A percentile compares a stretch with the other conserved stretches of the same genome.
These are phyloP conservation scores for Porites divaricata DNA, from an alignment of 92 coral and sea anemone genomes.

Conservation along the genomic window DNA sequence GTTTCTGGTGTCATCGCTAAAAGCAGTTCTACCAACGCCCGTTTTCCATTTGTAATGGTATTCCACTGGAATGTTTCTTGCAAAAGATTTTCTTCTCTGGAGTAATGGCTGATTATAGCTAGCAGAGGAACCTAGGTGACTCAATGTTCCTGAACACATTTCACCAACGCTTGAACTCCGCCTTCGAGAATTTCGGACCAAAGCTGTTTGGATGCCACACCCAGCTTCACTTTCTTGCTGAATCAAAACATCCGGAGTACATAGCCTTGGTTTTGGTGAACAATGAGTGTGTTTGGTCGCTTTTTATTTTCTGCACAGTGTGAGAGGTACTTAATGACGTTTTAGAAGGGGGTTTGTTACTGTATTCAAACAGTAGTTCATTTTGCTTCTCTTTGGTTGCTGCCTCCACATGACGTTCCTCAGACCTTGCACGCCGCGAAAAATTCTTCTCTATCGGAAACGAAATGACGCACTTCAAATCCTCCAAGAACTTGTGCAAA, in stretches of 20 bases:
- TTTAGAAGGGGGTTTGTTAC: background rate
- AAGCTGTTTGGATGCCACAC: no score
- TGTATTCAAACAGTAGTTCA: background rate
- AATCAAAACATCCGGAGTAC: background rate
- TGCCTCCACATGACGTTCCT: background rate
- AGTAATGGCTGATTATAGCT: background rate
- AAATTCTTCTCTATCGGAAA: slow-evolving; percentile 21
- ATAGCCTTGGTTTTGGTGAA: background rate
- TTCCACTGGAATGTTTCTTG: background rate
- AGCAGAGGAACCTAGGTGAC: background rate
- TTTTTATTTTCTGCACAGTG: background rate
- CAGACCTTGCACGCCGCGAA: background rate
- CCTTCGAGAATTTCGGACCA: background rate
- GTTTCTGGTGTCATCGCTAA: background rate
- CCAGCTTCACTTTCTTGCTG: background rate
- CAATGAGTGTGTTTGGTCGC: background rate
- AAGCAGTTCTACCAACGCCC: no score
- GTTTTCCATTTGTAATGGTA: background rate
- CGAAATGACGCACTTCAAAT: slow-evolving; percentile 27
- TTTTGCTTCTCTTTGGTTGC: background rate
- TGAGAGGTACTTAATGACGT: background rate
- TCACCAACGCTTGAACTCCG: slow-evolving; percentile 21
- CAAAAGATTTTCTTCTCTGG: background rate
- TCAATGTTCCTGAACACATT: background rate
- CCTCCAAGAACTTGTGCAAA: slow-evolving; percentile 41